A percentile compares a stretch with the other conserved stretches of the same genome.
Evolutionary conservation across 2,113 vertebrate genomes (phyloP).

Genomic region (Poecilia latipinna): DNA sequence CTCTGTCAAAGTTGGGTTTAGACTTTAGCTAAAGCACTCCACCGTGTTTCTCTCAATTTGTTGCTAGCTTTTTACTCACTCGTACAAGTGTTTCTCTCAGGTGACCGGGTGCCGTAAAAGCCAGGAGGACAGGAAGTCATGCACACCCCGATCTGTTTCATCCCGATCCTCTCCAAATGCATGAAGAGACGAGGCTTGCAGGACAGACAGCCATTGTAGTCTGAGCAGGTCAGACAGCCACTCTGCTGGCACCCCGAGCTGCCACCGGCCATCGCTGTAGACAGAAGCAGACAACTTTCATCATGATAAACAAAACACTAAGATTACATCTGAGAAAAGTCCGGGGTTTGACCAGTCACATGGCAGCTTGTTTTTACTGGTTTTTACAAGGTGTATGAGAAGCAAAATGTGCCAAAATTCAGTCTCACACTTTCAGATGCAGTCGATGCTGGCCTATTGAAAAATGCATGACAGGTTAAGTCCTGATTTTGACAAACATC

Average conservation of each 20-base stretch:
- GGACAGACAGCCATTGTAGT: slow-evolving; percentile 97
- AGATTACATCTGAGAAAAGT: background rate
- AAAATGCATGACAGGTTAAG: background rate
- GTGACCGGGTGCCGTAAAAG: slow-evolving; percentile 94
- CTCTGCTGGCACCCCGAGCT: slow-evolving; percentile 94
- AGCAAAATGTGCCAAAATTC: background rate
- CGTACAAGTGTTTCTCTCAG: slow-evolving; percentile 96
- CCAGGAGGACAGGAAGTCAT: slow-evolving; percentile 94
- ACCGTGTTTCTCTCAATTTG: background rate
- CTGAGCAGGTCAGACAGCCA: slow-evolving; percentile 96
- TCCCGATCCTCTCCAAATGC: slow-evolving; percentile 96
- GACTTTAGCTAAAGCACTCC: background rate
- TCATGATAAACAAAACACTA: background rate
- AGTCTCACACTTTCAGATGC: background rate
- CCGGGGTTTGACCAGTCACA: background rate
- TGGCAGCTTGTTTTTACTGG: background rate
- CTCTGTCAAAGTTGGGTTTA: background rate
- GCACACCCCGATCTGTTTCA: slow-evolving; percentile 97
- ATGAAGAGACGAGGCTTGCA: slow-evolving; percentile 98
- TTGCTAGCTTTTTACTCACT: slow-evolving; percentile 64
- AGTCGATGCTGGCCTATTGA: background rate
- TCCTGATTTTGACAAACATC: too few relatives aligned
- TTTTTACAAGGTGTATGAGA: too few relatives aligned
- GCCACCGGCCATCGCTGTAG: slow-evolving; percentile 87
- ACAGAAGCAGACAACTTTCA: slow-evolving; percentile 51